phyloP scores from a whole-genome alignment of 23 tunicate genomes.

The Corella eumyota region DNA sequence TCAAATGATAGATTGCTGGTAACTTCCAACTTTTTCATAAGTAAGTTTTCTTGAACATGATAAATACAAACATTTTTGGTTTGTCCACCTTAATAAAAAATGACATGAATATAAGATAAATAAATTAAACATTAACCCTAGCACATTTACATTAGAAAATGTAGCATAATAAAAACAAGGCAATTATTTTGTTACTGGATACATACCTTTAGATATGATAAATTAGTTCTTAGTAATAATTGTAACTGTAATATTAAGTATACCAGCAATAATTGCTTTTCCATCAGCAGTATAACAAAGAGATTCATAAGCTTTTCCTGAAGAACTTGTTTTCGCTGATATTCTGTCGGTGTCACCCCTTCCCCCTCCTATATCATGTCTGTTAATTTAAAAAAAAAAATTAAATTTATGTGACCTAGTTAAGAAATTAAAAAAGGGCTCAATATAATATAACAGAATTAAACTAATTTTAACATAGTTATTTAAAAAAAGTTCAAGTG shows the following conservation, averaged over 20 bases:
- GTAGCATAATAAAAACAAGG: too few relatives aligned
- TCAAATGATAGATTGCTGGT: constrained; percentile 63
- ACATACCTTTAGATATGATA: too few relatives aligned
- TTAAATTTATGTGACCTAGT: too few relatives aligned
- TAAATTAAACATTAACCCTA: too few relatives aligned
- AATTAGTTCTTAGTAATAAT: too few relatives aligned
- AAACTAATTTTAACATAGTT: background rate
- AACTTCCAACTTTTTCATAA: constrained; percentile 75
- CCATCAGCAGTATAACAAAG: constrained; percentile 82
- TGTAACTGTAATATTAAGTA: too few relatives aligned
- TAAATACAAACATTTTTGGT: constrained; percentile 72
- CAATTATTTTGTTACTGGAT: too few relatives aligned
- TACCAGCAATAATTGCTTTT: constrained; percentile 68
- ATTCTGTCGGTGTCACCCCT: constrained; percentile 47
- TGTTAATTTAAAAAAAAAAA: too few relatives aligned
- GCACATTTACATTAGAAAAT: too few relatives aligned
- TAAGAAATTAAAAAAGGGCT: background rate
- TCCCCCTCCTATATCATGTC: constrained; percentile 62
- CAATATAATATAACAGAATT: background rate
- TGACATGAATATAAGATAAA: too few relatives aligned
- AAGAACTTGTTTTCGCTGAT: constrained; percentile 37
- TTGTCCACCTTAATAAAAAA: constrained; percentile 54
- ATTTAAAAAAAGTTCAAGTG: too few relatives aligned
- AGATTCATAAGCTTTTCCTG: constrained; percentile 57
- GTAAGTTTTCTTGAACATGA: constrained; percentile 35